Base-by-base conservation (phyloP, 2,113 vertebrate species). In the Cheilinus undulatus region DNA sequence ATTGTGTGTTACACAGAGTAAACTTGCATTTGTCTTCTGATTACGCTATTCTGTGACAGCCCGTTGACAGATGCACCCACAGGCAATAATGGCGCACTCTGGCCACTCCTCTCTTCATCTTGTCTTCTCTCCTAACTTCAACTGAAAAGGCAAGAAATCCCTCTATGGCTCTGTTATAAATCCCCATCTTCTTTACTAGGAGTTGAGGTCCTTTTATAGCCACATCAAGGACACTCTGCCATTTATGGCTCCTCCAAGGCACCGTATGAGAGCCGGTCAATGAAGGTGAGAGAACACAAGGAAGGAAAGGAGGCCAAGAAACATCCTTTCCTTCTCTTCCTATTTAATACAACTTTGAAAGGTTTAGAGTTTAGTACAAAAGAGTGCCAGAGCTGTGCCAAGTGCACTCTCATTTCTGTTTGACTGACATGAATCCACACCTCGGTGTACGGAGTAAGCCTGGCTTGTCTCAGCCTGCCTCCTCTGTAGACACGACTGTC, bases 161-260 rank as follows among this genome's bases (percentile, higher is more conserved):
- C 46, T 78, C 64, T 60, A 76, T 34, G 54, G 72, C 17, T 64
- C 62, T 73, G 65, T 70, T 43, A 0, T 86, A 86, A 91, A 91
- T 92, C 70, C 84, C 54, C 12, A 3, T 73, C 70, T 78, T 81
- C 82, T 73, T 59, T 23, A 72, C 20, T 62, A 65, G 49, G 60
- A 40, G 67, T 76, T 34, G 57, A 23, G 62, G 17, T 86, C 90
- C 92, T 93, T 94, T 94, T 93, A 93, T 90, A 92, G 92, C 82
- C 89, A 83, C 75, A 74, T 50, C 74, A 81, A 83, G 65, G 83
- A 89, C 90, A 87, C 83, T 87, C 88, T 92, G 84, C 93, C 93
- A 93, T 94, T 89, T 94, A 93, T 88, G 92, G 89, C 85, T 87
- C 51, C 78, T 65, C 28, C 54, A 60, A 80, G 26, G 62, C 45